These are phyloP conservation scores for Thymelicus sylvestris DNA, from an alignment of 2,888 invertebrate species.

Conservation along the genomic window DNA sequence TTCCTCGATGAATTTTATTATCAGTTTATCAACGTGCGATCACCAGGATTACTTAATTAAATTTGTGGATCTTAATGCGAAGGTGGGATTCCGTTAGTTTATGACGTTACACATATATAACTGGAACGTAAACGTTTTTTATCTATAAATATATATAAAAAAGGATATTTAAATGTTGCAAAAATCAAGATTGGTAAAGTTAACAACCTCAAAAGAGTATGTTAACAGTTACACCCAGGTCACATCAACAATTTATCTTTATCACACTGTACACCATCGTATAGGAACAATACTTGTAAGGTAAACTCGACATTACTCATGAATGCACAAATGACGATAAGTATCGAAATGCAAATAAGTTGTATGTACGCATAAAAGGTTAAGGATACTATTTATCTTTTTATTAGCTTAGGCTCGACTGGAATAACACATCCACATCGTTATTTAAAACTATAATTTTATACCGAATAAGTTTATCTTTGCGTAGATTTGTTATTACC, in stretches of 20 bases:
- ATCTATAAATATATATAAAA: constrained; percentile 5
- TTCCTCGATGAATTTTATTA: constrained; percentile 18
- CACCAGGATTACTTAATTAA: background rate
- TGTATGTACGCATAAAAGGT: constrained; percentile 56
- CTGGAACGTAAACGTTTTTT: constrained; percentile 12
- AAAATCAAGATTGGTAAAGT: constrained; percentile 69
- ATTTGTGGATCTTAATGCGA: constrained; percentile 1
- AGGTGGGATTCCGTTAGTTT: constrained; percentile 21
- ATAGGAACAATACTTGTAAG: constrained; percentile 53
- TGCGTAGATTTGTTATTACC: constrained; percentile 72
- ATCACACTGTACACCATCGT: constrained; percentile 59
- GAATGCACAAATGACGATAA: constrained; percentile 66
- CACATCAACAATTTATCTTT: constrained; percentile 75
- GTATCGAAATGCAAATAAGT: constrained; percentile 53
- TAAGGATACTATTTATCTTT: constrained; percentile 62
- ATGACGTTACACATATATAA: background rate
- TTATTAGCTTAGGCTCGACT: constrained; percentile 82
- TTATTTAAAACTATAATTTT: constrained; percentile 2
- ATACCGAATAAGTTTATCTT: background rate
- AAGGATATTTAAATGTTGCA: constrained; percentile 54
- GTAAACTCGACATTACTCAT: constrained; percentile 56
- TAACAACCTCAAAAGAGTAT: constrained; percentile 51
- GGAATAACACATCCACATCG: constrained; percentile 71
- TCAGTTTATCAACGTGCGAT: constrained; percentile 14
- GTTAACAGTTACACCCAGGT: constrained; percentile 80